Evolutionary conservation across 2,888 invertebrate species (phyloP).

Genomic region (Idaea straminata): DNA sequence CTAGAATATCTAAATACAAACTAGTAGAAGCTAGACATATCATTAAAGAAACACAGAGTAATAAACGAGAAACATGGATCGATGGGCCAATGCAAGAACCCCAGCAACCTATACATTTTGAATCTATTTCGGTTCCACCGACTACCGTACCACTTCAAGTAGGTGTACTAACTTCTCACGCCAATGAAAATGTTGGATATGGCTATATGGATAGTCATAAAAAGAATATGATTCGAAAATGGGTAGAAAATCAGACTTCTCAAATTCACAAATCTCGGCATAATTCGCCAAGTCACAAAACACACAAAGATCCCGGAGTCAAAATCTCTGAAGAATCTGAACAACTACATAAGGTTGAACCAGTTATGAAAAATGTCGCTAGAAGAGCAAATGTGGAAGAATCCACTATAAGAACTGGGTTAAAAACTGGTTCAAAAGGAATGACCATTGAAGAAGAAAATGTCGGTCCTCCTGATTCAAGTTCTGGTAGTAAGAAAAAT

Average conservation of each 20-base stretch:
- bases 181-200: slow-evolving; percentile 82
- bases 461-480: slow-evolving; percentile 56
- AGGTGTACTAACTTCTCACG: slow-evolving; percentile 66
- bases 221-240: slow-evolving; percentile 94
- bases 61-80: slow-evolving; percentile 96
- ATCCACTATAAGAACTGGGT: slow-evolving; percentile 80
- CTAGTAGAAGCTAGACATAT: slow-evolving; percentile 90
- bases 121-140: slow-evolving; percentile 82
- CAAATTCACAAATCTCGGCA: slow-evolving; percentile 87
- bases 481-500: slow-evolving; percentile 38
- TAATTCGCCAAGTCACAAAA: slow-evolving; percentile 73
- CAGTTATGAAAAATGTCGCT: slow-evolving; percentile 72
- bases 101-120: slow-evolving; percentile 70
- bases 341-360: slow-evolving; percentile 65
- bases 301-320: slow-evolving; percentile 49
- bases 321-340: slow-evolving; percentile 53
- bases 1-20: slow-evolving; percentile 91
- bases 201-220: slow-evolving; percentile 96
- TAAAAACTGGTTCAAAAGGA: slow-evolving; percentile 77
- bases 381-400: slow-evolving; percentile 81
- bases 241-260: slow-evolving; percentile 94
- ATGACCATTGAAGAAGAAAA: slow-evolving; percentile 76
- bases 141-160: slow-evolving; percentile 64
- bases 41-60: slow-evolving; percentile 87
- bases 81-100: slow-evolving; percentile 93